Conservation (phyloP, 2,113 vertebrate genomes). For the Macheiramphus alcinus region DNA sequence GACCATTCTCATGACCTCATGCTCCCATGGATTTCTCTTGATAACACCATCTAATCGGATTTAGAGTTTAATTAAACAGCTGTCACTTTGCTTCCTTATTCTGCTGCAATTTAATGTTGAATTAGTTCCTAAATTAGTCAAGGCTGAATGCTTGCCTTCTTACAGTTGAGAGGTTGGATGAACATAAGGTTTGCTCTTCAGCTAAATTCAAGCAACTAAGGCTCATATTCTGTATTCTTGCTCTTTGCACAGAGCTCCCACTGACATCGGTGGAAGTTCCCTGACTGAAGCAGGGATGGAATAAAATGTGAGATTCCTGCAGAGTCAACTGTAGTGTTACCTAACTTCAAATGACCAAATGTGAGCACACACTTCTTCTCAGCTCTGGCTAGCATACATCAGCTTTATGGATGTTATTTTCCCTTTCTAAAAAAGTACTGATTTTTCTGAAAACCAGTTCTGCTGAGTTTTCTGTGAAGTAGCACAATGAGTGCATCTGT, state of each 20-base stretch:
- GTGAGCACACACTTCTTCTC: background rate
- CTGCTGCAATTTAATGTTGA: conserved; percentile 38
- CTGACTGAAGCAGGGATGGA: background rate
- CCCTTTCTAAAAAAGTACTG: background rate
- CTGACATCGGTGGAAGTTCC: background rate
- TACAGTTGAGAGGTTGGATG: background rate
- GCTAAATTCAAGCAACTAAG: background rate
- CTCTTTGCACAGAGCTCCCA: background rate
- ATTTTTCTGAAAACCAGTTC: background rate
- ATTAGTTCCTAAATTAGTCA: conserved; percentile 60
- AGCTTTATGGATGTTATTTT: background rate
- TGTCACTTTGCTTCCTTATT: conserved; percentile 66
- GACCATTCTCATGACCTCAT: conserved; percentile 42
- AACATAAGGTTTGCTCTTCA: conserved; percentile 27
- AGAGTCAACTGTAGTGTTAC: background rate
- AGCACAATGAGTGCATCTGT: background rate
- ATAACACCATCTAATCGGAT: conserved; percentile 52
- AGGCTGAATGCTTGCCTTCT: conserved; percentile 1
- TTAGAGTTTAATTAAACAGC: conserved; percentile 65
- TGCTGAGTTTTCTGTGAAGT: background rate
- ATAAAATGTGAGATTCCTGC: background rate
- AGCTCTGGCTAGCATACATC: background rate
- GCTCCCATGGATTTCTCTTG: conserved; percentile 48
- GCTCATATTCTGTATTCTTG: background rate
- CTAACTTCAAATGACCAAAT: background rate